Conservation (phyloP, 2,888 invertebrate genomes). For the Rhopalosiphum nymphaeae region DNA sequence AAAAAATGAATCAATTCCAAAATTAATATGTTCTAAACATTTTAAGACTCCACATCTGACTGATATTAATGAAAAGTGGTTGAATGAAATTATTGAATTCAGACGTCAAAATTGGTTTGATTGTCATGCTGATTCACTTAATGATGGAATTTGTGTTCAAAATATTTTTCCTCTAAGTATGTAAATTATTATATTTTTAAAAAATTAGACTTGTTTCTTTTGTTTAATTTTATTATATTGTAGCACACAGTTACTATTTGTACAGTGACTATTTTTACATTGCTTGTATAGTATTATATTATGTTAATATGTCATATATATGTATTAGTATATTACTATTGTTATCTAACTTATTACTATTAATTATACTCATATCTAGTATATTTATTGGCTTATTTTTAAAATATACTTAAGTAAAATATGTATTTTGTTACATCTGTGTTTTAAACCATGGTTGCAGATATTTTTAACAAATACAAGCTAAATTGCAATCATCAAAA, state of each 20-base stretch:
- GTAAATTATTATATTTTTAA: background rate
- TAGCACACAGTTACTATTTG: background rate
- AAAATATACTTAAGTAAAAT: background rate
- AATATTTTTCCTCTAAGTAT: constrained; percentile 8
- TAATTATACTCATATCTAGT: too few species aligned
- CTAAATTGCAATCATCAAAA: background rate
- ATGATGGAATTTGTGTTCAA: background rate
- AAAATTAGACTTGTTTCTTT: too few species aligned
- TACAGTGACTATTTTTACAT: background rate
- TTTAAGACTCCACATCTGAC: background rate
- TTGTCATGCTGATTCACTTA: constrained; percentile 34
- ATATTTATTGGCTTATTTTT: background rate
- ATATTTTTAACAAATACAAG: background rate
- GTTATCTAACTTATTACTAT: too few species aligned
- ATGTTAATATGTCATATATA: too few species aligned
- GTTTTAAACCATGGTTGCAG: background rate
- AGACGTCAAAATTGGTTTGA: constrained; percentile 58
- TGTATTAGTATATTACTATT: too few species aligned
- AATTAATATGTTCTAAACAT: constrained; percentile 49
- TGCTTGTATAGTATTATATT: background rate
- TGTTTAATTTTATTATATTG: too few species aligned
- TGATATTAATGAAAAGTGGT: constrained; percentile 36
- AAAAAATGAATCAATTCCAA: constrained; percentile 14
- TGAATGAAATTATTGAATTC: constrained; percentile 40
- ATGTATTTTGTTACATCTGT: background rate